Evolutionary conservation across 2,888 invertebrate species (phyloP).

Genomic region (Euproctis similis): DNA sequence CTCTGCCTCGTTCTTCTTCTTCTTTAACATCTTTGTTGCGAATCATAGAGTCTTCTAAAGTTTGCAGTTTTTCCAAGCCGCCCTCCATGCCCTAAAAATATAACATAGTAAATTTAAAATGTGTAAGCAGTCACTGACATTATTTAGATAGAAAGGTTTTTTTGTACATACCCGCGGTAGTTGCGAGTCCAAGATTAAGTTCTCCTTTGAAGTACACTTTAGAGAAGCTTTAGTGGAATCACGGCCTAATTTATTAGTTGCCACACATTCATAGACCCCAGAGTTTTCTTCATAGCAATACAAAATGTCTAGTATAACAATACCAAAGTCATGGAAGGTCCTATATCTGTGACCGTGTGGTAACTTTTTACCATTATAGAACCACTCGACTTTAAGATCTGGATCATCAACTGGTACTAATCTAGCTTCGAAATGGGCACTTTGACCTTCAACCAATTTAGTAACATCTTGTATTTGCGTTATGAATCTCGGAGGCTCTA

Average conservation of each 20-base stretch:
- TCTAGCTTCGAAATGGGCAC: conserved; percentile 94
- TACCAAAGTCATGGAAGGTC: conserved; percentile 98
- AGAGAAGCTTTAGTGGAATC: conserved; percentile 90
- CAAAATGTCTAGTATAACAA: conserved; percentile 94
- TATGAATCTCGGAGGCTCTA: conserved; percentile 91
- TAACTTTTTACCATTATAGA: conserved; percentile 92
- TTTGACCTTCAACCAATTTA: conserved; percentile 94
- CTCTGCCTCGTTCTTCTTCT: conserved; percentile 86
- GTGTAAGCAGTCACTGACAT: not conserved
- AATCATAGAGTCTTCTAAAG: conserved; percentile 91
- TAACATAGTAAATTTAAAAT: conserved; percentile 1
- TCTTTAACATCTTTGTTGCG: conserved; percentile 83
- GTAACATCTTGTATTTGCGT: conserved; percentile 90
- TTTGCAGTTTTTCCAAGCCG: conserved; percentile 94
- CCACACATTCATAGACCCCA: conserved; percentile 94
- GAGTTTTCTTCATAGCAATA: conserved; percentile 98
- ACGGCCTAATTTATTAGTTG: conserved; percentile 92
- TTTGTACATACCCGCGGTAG: conserved; percentile 87
- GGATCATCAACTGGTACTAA: conserved; percentile 96
- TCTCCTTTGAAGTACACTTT: conserved; percentile 91
- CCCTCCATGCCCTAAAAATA: conserved; percentile 90
- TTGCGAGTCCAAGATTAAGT: conserved; percentile 93
- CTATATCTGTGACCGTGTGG: conserved; percentile 97
- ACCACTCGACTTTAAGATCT: conserved; percentile 95
- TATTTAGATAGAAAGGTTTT: no score